Evolutionary conservation across 2,113 vertebrate species (phyloP), one percentile per base, ranked within the genome.

Genomic region (Labeo rohita): DNA sequence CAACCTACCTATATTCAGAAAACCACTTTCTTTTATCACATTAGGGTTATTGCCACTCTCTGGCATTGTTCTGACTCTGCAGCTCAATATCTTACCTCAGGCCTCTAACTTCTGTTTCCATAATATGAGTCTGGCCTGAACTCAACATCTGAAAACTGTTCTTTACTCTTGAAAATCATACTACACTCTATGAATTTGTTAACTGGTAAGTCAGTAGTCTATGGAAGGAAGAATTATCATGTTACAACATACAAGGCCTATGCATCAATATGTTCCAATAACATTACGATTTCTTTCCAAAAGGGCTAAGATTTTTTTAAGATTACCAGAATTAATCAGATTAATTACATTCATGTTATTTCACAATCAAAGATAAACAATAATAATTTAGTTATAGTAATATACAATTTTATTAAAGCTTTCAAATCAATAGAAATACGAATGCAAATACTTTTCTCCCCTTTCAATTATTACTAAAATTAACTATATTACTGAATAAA

Each of bases 31-130:
- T 90, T 88, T 95, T 92, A 95, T 95, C 91, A 89, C 90, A 95
- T 95, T 95, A 95, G 91, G 85, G 83, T 94, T 95, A 95, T 95
- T 94, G 94, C 94, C 93, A 90, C 92, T 93, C 92, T 92, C 86
- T 87, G 80, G 91, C 90, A 82, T 93, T 90, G 89, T 89, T 91
- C 91, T 74, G 91, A 92, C 91, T 93, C 92, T 68, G 89, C 89
- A 92, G 86, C 92, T 91, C 91, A 92, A 92, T 89, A 91, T 90
- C 92, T 93, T 91, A 89, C 93, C 93, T 92, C 89, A 39, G 90
- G 93, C 93, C 93, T 93, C 92, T 90, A 90, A 68, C 80, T 91
- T 93, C 92, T 93, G 89, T 92, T 91, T 93, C 52, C 70, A 52
- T 23, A 36, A 87, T 77, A 45, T 83, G 65, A 73, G 81, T 72